Base-by-base conservation (phyloP, 2,113 vertebrate genomes). In the Engraulis encrasicolus region DNA sequence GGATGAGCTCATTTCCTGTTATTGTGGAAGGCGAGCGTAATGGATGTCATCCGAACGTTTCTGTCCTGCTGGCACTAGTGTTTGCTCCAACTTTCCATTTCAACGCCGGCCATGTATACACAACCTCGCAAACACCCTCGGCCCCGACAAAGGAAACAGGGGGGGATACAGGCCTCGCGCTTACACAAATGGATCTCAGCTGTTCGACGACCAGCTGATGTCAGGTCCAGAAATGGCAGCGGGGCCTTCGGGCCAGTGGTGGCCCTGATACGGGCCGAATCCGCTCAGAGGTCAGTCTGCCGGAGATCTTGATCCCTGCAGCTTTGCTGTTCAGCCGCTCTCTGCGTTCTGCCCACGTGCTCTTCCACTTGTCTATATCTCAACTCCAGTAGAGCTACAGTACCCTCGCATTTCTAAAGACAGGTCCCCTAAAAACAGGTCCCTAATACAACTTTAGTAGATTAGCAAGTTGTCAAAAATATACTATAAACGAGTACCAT, bases 1-100 rank as follows among this genome's bases (percentile, higher is more conserved):
- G n/a, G n/a, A 66, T 66, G 58, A 66, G n/a, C 20, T 66, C 58
- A 66, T 66, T 66, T 66, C 58, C 58, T 66, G 58, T 66, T 66
- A 66, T 66, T 31, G 58, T 31, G 58, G 58, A 58, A 58, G 27
- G 6, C n/a, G 20, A 27, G 12, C 27, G 15, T 11, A 66, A 14
- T 66, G 58, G 9, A 14, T 66, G 58, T 66, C 58, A 66, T 31
- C 27, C 58, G 23, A 66, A 66, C 58, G 14, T 14, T n/a, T 66
- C 58, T 31, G 27, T 66, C 58, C 23, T 14, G 52, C 52, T 58
- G 52, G 20, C 52, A n/a, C 52, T 58, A 20, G n/a, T 58, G 23
- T 66, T 31, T 27, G 58, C 58, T 66, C 58, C 58, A 66, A 66
- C 58, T 66, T 66, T 66, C 58, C 58, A 66, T 66, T 31, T 66